Conservation (phyloP, 2,113 vertebrate species). For the Empidonax alnorum region DNA sequence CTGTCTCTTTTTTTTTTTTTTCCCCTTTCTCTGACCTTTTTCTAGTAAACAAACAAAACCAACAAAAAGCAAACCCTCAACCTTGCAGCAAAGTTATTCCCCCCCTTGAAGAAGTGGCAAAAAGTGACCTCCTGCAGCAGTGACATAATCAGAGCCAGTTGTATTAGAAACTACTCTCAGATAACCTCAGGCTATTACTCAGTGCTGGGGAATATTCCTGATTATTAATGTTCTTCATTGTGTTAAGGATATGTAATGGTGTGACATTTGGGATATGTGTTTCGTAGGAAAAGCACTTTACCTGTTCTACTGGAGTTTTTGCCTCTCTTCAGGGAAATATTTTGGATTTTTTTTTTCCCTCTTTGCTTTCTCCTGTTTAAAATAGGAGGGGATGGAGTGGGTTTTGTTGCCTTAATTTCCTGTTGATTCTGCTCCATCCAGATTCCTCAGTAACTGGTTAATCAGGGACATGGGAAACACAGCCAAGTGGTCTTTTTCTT, state of each 20-base stretch:
- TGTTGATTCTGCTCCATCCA: background rate
- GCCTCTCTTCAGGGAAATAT: background rate
- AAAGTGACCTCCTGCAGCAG: background rate
- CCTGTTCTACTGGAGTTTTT: background rate
- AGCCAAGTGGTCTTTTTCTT: background rate
- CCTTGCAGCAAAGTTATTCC: background rate
- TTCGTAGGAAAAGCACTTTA: background rate
- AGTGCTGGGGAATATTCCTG: background rate
- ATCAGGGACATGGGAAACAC: background rate
- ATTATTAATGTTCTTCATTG: fast-evolving
- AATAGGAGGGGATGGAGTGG: background rate
- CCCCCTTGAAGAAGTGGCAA: background rate
- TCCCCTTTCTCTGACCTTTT: background rate
- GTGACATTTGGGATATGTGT: background rate
- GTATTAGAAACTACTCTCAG: background rate
- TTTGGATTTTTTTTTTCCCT: background rate
- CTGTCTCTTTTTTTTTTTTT: background rate
- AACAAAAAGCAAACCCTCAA: background rate
- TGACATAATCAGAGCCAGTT: background rate
- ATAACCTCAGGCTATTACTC: background rate
- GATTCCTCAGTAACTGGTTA: conserved; percentile 1
- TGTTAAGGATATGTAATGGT: fast-evolving
- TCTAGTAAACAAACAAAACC: background rate
- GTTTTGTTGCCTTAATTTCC: background rate
- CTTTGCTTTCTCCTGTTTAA: background rate